These are phyloP conservation scores for Hemiscyllium ocellatum DNA, from an alignment of 2,113 vertebrate genomes.

Conservation along the genomic window DNA sequence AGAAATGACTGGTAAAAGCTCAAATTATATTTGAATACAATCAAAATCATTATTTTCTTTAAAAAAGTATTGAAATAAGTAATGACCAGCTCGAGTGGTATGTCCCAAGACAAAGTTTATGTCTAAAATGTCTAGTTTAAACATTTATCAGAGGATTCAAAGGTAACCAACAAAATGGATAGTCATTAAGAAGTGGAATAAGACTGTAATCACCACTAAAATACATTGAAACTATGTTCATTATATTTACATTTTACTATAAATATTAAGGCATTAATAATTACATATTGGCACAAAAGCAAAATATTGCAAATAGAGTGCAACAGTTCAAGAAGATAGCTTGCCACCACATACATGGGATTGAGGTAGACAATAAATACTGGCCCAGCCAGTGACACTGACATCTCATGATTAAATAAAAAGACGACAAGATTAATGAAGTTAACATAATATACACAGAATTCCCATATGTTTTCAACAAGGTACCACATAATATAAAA, in stretches of 20 bases:
- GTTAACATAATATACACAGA: neutral
- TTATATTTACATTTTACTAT: neutral
- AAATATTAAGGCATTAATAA: neutral
- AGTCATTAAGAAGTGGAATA: neutral
- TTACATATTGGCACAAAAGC: neutral
- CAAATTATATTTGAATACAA: neutral
- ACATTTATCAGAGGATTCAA: neutral
- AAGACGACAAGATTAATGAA: too few relatives aligned
- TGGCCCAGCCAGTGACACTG: neutral
- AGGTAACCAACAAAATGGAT: neutral
- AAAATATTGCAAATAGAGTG: neutral
- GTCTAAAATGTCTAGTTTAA: neutral
- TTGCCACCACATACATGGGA: neutral
- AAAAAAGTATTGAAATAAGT: neutral
- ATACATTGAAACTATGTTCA: neutral
- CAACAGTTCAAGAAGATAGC: neutral
- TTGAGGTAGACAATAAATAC: neutral
- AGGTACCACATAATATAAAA: neutral
- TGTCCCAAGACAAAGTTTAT: neutral
- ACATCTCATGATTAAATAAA: neutral
- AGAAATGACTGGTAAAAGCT: neutral
- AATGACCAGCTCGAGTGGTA: neutral
- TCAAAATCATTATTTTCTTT: neutral
- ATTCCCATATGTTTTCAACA: neutral
- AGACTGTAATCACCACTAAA: neutral